Evolutionary conservation across 2,113 vertebrate genomes (phyloP).

Genomic region (Sceloporus tristichus): DNA sequence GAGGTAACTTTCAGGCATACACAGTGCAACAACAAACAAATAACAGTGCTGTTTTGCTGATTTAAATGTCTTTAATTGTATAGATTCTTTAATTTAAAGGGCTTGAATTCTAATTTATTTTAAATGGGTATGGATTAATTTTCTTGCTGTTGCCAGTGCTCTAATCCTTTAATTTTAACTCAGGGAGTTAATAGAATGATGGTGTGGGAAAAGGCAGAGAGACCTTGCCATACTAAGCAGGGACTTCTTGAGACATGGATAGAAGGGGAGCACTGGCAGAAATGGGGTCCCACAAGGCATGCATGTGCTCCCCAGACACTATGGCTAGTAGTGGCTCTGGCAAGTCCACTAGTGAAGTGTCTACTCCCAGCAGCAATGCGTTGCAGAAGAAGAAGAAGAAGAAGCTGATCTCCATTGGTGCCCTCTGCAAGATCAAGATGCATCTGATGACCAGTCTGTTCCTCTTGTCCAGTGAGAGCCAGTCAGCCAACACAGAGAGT

Average conservation of each 20-base stretch:
- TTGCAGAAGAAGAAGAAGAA: conserved; percentile 92
- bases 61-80: no score
- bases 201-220: conserved; percentile 82
- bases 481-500: conserved; percentile 91
- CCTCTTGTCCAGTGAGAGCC: conserved; percentile 94
- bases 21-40: no score
- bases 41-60: no score
- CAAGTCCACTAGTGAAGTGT: conserved; percentile 87
- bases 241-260: conserved; percentile 77
- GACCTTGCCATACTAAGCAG: conserved; percentile 81
- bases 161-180: conserved; percentile 68
- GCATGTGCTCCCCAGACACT: conserved; percentile 82
- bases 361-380: conserved; percentile 73
- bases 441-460: conserved; percentile 98
- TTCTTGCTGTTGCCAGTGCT: conserved; percentile 49
- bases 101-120: no score
- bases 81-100: no score
- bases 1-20: no score
- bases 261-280: conserved; percentile 52
- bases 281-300: conserved; percentile 81
- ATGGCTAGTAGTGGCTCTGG: conserved; percentile 96
- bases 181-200: conserved; percentile 86
- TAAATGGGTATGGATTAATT: no score
- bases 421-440: conserved; percentile 96
- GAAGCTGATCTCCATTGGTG: conserved; percentile 90